Base-by-base conservation (phyloP, 2,113 vertebrate genomes). In the Engystomops pustulosus region DNA sequence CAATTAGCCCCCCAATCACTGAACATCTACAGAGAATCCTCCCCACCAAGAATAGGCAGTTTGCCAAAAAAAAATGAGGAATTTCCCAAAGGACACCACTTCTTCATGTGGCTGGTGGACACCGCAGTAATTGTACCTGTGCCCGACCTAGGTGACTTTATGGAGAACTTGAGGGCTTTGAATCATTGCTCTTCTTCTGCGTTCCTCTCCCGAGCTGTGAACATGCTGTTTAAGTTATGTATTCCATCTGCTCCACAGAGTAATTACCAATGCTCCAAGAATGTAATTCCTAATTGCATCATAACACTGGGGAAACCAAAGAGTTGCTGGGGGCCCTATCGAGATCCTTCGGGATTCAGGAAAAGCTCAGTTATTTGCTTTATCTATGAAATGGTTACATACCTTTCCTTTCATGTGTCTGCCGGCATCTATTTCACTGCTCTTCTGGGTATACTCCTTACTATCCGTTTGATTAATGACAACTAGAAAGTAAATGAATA, bases 261-360 rank as follows among this genome's bases (percentile, higher is more conserved):
- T 83, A 75, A 83, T 83, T 83, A 83, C 81, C 3, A 75, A 83
- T 83, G 53, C 38, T n/a, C 75, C 74, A 83, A 83, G 81, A 83
- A 83, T 83, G 70, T 67, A 76, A 62, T 76, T 75, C 70, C 55
- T 65, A 83, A 83, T 83, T 76, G 81, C 70, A 60, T 83, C 70
- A 83, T 83, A 75, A 75, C 70, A 83, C 80, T 71, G 47, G 34
- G 65, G 62, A 70, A 70, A 18, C 11, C n/a, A n/a, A 27, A 23
- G 18, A 25, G 14, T 38, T 36, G 67, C 65, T 53, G 67, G 20
- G 17, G 27, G 79, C 62, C 20, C 45, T 81, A 36, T n/a, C 2
- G 49, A 71, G 67, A 47, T 15, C 32, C 41, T 27, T 81, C 47
- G 41, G 79, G 30, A 67, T 12, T n/a, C 25, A 49, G 62, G 36